phyloP scores from a whole-genome alignment of 2,888 invertebrate genomes.

The Heterodera filipjevi region DNA sequence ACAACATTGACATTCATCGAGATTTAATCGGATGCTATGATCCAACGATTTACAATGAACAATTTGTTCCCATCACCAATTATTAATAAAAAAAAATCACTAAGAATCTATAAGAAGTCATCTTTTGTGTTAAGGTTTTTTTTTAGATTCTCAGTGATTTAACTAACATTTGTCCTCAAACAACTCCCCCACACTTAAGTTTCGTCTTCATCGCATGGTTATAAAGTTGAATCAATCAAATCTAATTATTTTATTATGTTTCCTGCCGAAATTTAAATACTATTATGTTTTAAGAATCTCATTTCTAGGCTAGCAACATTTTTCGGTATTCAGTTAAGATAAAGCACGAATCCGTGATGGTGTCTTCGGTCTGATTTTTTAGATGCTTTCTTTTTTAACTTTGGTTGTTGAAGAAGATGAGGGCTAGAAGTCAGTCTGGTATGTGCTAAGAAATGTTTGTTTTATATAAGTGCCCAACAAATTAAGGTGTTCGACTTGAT shows the following conservation, averaged over 20 bases:
- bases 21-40: slow-evolving; percentile 32
- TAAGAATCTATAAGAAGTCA: too few species aligned
- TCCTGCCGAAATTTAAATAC: too few species aligned
- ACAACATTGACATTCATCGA: slow-evolving; percentile 36
- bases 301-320: too few species aligned
- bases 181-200: neutral
- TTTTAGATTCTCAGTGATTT: neutral
- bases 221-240: too few species aligned
- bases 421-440: slow-evolving; percentile 68
- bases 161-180: neutral
- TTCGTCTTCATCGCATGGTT: neutral
- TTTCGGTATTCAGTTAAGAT: too few species aligned
- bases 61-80: neutral
- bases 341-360: too few species aligned
- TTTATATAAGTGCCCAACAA: neutral
- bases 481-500: slow-evolving; percentile 76
- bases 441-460: neutral
- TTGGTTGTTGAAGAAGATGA: slow-evolving; percentile 26
- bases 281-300: too few species aligned
- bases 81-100: neutral
- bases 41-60: neutral
- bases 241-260: too few species aligned
- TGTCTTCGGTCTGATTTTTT: too few species aligned
- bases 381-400: neutral
- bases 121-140: too few species aligned